A percentile compares a stretch with the other conserved stretches of the same genome.
These are phyloP conservation scores for Meandrina meandrites DNA, from an alignment of 92 coral and sea anemone species.

Conservation along the genomic window DNA sequence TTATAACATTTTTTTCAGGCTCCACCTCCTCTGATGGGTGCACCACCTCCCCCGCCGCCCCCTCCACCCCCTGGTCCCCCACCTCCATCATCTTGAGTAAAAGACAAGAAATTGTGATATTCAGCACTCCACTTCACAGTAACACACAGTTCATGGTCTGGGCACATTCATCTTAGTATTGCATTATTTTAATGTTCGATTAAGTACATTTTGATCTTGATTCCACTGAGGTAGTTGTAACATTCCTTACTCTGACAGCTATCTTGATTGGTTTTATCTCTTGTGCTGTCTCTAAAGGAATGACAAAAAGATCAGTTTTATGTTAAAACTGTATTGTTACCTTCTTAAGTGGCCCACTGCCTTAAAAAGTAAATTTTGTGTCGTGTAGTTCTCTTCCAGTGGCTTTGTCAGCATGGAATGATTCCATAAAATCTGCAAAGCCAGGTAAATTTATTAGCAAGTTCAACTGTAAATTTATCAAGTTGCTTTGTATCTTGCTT, in stretches of 20 bases:
- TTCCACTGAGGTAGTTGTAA: conserved; percentile 4
- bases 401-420: not conserved
- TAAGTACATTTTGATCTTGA: conserved; percentile 9
- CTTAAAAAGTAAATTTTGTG: not conserved
- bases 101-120: not conserved
- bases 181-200: not conserved
- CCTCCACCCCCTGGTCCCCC: conserved; percentile 85
- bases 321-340: conserved; percentile 1
- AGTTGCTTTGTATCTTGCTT: not conserved
- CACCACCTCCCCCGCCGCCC: conserved; percentile 96
- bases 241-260: not conserved
- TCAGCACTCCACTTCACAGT: not conserved
- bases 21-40: conserved; percentile 82
- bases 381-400: not conserved
- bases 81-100: conserved; percentile 21
- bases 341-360: not conserved
- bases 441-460: not conserved
- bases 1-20: conserved; percentile 54
- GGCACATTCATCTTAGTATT: not conserved
- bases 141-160: not conserved
- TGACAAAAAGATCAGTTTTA: not conserved
- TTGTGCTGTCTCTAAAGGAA: not conserved
- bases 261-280: not conserved
- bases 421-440: not conserved
- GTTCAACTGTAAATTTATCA: not conserved